These are phyloP conservation scores for Hymenopus coronatus DNA, from an alignment of 2,888 invertebrate species.

Conservation along the genomic window DNA sequence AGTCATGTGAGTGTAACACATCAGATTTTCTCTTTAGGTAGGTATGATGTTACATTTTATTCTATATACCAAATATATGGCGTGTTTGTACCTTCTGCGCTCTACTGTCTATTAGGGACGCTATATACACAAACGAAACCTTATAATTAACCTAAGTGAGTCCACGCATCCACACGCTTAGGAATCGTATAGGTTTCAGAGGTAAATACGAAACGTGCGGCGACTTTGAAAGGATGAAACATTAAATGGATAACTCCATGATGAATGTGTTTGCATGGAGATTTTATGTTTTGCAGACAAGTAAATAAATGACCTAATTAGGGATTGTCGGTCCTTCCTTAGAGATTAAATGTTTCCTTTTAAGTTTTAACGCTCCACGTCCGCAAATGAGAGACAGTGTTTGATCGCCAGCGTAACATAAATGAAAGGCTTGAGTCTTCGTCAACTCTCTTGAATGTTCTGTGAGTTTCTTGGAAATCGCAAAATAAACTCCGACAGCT, in stretches of 20 bases:
- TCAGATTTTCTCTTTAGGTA: too few species aligned
- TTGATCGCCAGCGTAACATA: too few species aligned
- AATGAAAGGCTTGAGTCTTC: too few species aligned
- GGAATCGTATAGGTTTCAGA: not conserved
- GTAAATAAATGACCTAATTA: conserved; percentile 15
- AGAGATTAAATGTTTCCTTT: conserved; percentile 20
- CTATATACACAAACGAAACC: not conserved
- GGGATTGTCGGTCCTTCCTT: conserved; percentile 14
- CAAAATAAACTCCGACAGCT: too few species aligned
- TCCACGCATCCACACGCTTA: not conserved
- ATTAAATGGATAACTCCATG: not conserved
- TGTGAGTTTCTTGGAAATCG: too few species aligned
- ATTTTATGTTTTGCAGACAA: conserved; percentile 16
- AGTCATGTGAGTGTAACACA: too few species aligned
- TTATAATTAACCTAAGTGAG: not conserved
- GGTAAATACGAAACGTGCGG: not conserved
- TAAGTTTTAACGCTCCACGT: conserved; percentile 8
- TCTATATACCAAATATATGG: too few species aligned
- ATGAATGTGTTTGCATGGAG: conserved; percentile 1
- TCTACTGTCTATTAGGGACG: not conserved
- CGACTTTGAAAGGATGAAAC: not conserved
- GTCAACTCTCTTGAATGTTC: too few species aligned
- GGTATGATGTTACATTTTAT: too few species aligned
- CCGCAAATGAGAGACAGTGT: too few species aligned
- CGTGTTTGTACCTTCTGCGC: not conserved